A percentile compares a stretch with the other conserved stretches of the same genome.
Evolutionary conservation across 2,888 invertebrate genomes (phyloP).

Genomic region (Hedychridium roseum): DNA sequence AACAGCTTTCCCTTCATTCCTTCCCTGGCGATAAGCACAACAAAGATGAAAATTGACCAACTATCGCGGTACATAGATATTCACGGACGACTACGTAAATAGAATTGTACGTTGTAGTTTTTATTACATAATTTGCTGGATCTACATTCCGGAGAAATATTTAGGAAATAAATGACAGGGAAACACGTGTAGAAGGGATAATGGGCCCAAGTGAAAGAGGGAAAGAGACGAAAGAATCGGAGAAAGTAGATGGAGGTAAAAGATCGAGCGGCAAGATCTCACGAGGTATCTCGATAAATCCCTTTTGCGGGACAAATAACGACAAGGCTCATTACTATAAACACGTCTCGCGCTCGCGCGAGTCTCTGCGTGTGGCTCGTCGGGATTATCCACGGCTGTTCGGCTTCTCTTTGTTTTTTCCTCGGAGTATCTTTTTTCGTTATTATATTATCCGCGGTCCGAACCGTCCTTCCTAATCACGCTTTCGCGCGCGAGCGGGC

Average conservation of each 20-base stretch:
- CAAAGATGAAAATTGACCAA: too few species aligned
- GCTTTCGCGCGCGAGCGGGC: slow-evolving; percentile 14
- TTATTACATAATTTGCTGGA: too few species aligned
- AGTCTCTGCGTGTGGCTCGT: slow-evolving; percentile 54
- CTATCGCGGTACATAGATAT: too few species aligned
- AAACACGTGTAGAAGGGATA: slow-evolving; percentile 9
- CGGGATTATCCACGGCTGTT: slow-evolving; percentile 13
- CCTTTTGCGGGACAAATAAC: slow-evolving; percentile 60
- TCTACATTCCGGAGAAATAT: too few species aligned
- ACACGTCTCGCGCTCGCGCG: slow-evolving; percentile 51
- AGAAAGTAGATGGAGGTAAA: slow-evolving; percentile 32
- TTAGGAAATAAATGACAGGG: neutral
- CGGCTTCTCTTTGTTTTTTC: slow-evolving; percentile 35
- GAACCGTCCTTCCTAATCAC: slow-evolving; percentile 33
- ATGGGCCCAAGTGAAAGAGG: slow-evolving; percentile 31
- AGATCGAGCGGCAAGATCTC: slow-evolving; percentile 48
- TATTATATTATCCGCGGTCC: slow-evolving; percentile 43
- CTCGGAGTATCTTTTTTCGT: slow-evolving; percentile 29
- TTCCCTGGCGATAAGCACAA: too few species aligned
- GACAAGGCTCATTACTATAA: slow-evolving; percentile 64
- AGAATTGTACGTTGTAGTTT: too few species aligned
- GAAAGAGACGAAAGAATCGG: neutral
- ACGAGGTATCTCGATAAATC: slow-evolving; percentile 47
- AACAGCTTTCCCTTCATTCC: too few species aligned
- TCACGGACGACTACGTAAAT: too few species aligned